Percentiles rank a stretch among this genome's conserved stretches.
Conservation (phyloP, 2,888 invertebrate species). For the Ommatoiulus sabulosus region DNA sequence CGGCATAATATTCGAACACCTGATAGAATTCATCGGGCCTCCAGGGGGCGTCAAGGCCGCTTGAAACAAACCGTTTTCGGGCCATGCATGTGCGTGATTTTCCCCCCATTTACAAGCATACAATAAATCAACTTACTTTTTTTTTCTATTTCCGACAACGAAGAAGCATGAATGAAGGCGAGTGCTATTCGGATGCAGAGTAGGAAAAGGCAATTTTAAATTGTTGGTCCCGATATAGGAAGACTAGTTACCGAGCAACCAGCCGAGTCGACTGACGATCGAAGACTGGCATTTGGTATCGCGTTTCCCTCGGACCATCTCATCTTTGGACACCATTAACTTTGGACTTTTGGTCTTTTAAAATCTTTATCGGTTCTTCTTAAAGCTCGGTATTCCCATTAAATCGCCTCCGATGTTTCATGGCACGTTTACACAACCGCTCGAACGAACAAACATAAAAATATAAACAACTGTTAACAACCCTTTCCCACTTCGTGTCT, state of each 20-base stretch:
- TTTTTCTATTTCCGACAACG: slow-evolving; percentile 3
- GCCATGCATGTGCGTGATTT: too few relatives aligned
- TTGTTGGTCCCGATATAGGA: background rate
- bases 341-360: background rate
- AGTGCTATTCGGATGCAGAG: background rate
- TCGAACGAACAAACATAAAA: background rate
- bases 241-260: background rate
- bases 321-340: background rate
- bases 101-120: background rate
- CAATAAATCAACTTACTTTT: background rate
- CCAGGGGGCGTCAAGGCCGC: background rate
- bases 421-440: background rate
- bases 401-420: background rate
- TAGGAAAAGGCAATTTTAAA: slow-evolving; percentile 16
- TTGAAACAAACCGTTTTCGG: background rate
- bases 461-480: too few relatives aligned
- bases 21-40: background rate
- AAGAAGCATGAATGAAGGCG: background rate
- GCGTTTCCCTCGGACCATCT: background rate
- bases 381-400: background rate
- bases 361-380: background rate
- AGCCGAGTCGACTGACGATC: background rate
- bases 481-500: background rate
- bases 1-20: background rate
- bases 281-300: background rate